phyloP scores from a whole-genome alignment of 2,797 vertebrate species.

The Coluber constrictor region DNA sequence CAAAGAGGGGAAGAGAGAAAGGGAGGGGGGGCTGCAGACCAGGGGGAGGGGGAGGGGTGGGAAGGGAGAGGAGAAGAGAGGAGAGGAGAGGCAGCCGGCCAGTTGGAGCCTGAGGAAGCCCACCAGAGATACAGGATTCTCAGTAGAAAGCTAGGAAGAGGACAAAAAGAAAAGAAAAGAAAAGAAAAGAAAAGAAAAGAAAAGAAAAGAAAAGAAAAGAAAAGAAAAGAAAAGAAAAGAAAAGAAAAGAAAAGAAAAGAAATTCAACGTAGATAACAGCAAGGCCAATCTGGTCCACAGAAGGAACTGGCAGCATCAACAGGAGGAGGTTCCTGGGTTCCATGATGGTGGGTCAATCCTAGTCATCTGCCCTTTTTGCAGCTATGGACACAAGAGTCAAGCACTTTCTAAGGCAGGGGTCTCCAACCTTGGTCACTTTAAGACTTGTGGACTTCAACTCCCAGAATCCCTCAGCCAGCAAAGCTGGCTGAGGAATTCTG shows the following conservation, averaged over 20 bases:
- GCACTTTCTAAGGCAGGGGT: not conserved
- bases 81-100: constrained; percentile 52
- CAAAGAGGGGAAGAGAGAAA: constrained; percentile 68
- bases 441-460: no score
- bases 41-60: constrained; percentile 51
- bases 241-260: not conserved
- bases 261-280: constrained; percentile 56
- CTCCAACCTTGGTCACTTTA: not conserved
- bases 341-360: not conserved
- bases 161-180: constrained; percentile 39
- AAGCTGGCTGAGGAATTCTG: no score
- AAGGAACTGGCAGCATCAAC: not conserved
- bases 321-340: not conserved
- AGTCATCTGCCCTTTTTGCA: not conserved
- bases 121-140: constrained; percentile 55
- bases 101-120: constrained; percentile 66
- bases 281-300: constrained; percentile 34
- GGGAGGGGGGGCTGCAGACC: constrained; percentile 27
- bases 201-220: no score
- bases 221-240: no score
- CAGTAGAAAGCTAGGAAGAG: constrained; percentile 57
- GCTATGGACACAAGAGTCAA: not conserved
- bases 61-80: constrained; percentile 38
- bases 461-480: no score
- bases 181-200: no score